A percentile compares a stretch with the other conserved stretches of the same genome.
These are phyloP conservation scores for Metopia argyrocephala DNA, from an alignment of 2,888 invertebrate species.

Conservation along the genomic window DNA sequence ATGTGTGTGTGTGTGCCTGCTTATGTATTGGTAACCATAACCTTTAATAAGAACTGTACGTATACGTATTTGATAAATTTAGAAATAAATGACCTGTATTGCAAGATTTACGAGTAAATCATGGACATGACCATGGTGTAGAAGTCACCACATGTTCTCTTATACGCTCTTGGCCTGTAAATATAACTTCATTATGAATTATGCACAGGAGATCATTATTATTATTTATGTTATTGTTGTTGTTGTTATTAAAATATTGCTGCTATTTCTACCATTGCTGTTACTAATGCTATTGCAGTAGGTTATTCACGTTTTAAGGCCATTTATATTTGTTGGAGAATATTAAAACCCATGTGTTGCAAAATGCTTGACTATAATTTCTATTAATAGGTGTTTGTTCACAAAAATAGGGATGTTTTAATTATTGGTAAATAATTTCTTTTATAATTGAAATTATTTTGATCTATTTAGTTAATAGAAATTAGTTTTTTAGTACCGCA, in stretches of 20 bases:
- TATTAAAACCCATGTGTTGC: constrained; percentile 57
- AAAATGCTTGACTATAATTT: constrained; percentile 38
- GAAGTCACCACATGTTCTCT: neutral
- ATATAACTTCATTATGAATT: constrained; percentile 38
- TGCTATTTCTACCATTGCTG: constrained; percentile 2
- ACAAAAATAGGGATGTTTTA: neutral
- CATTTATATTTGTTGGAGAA: constrained; percentile 16
- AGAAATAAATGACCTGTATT: neutral
- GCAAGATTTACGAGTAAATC: neutral
- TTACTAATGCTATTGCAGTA: constrained; percentile 22
- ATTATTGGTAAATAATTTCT: no score
- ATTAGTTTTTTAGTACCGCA: no score
- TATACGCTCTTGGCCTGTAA: constrained; percentile 3
- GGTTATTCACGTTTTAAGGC: constrained; percentile 32
- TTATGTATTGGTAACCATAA: neutral
- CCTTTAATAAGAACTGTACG: constrained; percentile 31
- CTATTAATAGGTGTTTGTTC: neutral
- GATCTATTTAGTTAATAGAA: no score
- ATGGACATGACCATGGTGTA: constrained; percentile 1
- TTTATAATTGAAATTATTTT: no score
- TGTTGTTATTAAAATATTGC: constrained; percentile 6
- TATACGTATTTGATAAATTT: constrained; percentile 7
- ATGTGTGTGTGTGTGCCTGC: neutral
- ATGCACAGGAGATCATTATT: constrained; percentile 19
- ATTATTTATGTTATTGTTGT: neutral